Evolutionary conservation across 2,113 vertebrate genomes (phyloP).

Genomic region (Gadus macrocephalus): DNA sequence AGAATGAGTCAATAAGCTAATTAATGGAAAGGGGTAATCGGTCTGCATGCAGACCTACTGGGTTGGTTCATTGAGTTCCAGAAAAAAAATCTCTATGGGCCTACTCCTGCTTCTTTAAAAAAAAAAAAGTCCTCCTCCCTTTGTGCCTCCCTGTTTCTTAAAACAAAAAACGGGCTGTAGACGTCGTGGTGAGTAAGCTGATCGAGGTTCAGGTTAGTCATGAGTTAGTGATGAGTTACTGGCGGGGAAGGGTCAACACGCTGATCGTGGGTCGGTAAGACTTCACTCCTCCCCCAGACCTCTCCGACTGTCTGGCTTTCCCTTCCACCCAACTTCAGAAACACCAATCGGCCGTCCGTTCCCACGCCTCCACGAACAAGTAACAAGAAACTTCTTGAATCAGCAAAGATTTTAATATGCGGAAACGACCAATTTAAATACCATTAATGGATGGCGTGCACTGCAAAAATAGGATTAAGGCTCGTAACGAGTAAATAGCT

Average conservation of each 20-base stretch:
- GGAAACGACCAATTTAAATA: conserved; percentile 11
- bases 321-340: conserved; percentile 40
- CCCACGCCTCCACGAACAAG: conserved; percentile 37
- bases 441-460: conserved; percentile 7
- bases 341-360: conserved; percentile 19
- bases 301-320: conserved; percentile 34
- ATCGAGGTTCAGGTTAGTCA: conserved; percentile 36
- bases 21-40: too few relatives aligned
- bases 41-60: too few relatives aligned
- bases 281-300: not conserved
- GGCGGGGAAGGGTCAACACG: not conserved
- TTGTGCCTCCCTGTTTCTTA: conserved; percentile 2
- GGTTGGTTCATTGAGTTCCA: too few relatives aligned
- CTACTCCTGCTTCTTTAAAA: too few relatives aligned
- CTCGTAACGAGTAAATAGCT: conserved; percentile 24
- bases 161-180: conserved; percentile 15
- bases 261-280: conserved; percentile 35
- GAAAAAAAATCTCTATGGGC: too few relatives aligned
- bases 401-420: conserved; percentile 25
- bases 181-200: conserved; percentile 22
- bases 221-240: not conserved
- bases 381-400: conserved; percentile 17
- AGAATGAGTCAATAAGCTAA: too few relatives aligned
- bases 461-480: conserved; percentile 4
- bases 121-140: not conserved